Base-by-base conservation (phyloP, 2,888 invertebrate species). In the Spodoptera picta region DNA sequence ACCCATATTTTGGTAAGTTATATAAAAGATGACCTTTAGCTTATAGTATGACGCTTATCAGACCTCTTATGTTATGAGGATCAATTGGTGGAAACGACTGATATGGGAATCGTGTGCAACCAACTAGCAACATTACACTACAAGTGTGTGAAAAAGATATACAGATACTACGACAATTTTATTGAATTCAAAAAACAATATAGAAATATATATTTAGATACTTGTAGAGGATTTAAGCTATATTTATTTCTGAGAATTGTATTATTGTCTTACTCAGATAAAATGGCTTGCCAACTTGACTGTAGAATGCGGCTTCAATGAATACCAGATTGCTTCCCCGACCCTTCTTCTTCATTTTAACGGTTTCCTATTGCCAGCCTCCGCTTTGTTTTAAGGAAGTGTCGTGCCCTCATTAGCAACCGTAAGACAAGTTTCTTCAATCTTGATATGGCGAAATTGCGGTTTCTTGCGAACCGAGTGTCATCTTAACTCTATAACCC, bases 311-410 rank as follows among this genome's bases (percentile, higher is more conserved):
- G 71, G 55, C 55, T 70, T 75, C 71, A 70, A 71, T 71, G 71
- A 71, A 71, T 71, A 75, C 71, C 75, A 71, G 71, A 71, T 71
- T 75, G 54, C 58, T 64, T 75, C 58, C 75, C 52, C 75, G 58
- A 64, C 75, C 71, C 71, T 70, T 68, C 69, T 73, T 74, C 75
- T 70, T 71, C 58, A 75, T 59, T 70, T 71, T 59, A 70, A 71
- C 71, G 75, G 71, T 70, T 75, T 64, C 65, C 71, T 71, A 75
- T 71, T 71, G 75, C 71, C 58, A 59, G 65, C 23, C 75, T 70
- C 71, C 52, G 55, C 65, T 70, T 71, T 71, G 75, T 75, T 71
- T 75, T 59, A 58, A 71, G 75, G 58, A 75, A 71, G 71, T 70
- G 65, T 64, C 65, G 71, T 59, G 75, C 48, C 55, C 71, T 75